A percentile compares a stretch with the other conserved stretches of the same genome.
Conservation (phyloP, 1,140 invertebrate genomes). For the Galleria mellonella region DNA sequence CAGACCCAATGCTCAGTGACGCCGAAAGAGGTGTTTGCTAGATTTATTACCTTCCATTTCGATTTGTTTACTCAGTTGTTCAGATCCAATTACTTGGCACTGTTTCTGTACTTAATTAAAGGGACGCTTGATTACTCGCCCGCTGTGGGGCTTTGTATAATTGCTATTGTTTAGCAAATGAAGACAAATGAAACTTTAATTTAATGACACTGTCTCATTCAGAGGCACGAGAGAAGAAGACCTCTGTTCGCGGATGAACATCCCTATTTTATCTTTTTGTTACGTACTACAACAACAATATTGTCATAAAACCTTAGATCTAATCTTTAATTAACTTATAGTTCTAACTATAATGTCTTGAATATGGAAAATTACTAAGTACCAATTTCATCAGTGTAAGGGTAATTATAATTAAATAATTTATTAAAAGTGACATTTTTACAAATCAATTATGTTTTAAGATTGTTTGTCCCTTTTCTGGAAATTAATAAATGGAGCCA, state of each 20-base stretch:
- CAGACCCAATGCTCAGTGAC: conserved; percentile 36
- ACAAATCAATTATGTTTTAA: no score
- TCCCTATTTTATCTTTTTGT: conserved; percentile 41
- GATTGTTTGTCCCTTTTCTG: no score
- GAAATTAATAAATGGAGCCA: no score
- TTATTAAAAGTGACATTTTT: no score
- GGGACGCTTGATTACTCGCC: conserved; percentile 72
- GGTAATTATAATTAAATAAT: no score
- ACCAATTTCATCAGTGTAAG: no score
- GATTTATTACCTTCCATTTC: conserved; percentile 72
- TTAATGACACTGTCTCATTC: conserved; percentile 72
- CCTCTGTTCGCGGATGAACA: conserved; percentile 44
- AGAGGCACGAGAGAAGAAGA: conserved; percentile 56
- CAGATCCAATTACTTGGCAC: conserved; percentile 73
- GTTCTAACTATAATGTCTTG: no score
- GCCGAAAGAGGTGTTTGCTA: conserved; percentile 66
- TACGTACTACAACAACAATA: conserved; percentile 11
- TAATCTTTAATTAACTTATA: no score
- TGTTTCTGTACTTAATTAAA: conserved; percentile 74
- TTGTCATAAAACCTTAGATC: no score
- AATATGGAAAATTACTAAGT: no score
- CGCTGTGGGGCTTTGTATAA: conserved; percentile 72
- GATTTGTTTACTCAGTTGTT: conserved; percentile 74
- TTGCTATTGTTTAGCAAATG: conserved; percentile 74
- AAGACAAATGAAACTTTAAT: conserved; percentile 74